Evolutionary conservation across 2,797 vertebrate species (phyloP).

Genomic region (Aulostomus chinensis): DNA sequence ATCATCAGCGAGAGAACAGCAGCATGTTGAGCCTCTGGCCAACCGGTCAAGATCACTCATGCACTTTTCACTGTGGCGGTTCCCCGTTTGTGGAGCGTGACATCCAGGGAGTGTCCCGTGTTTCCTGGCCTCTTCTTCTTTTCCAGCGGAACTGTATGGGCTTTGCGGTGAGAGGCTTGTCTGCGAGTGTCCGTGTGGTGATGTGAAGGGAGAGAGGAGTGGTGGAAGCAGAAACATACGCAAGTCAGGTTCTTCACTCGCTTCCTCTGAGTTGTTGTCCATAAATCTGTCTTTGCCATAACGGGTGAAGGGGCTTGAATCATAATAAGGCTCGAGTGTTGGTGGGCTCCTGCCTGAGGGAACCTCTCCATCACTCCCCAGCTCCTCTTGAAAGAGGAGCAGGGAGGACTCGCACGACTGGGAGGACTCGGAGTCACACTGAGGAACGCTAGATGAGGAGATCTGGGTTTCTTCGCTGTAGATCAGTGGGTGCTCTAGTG

Average conservation of each 20-base stretch:
- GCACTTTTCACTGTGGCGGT: neutral
- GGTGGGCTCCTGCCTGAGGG: neutral
- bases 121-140: neutral
- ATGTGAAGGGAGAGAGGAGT: slow-evolving; percentile 54
- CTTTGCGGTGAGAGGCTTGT: neutral
- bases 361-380: neutral
- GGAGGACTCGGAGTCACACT: slow-evolving; percentile 9
- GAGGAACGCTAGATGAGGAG: neutral
- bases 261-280: neutral
- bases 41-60: neutral
- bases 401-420: slow-evolving; percentile 20
- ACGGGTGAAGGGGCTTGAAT: neutral
- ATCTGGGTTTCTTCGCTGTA: slow-evolving; percentile 16
- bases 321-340: slow-evolving; percentile 9
- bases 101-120: neutral
- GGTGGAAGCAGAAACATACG: slow-evolving; percentile 15
- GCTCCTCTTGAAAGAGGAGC: slow-evolving; percentile 23
- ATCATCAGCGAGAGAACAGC: neutral
- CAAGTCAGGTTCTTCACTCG: neutral
- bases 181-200: slow-evolving; percentile 15
- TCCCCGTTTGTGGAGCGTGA: neutral
- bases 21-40: neutral
- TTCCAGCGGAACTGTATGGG: slow-evolving; percentile 1
- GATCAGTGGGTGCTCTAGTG: neutral
- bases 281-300: neutral